A percentile compares a stretch with the other conserved stretches of the same genome.
These are phyloP conservation scores for Spodoptera litura DNA, from an alignment of 1,140 invertebrate genomes.

Conservation along the genomic window DNA sequence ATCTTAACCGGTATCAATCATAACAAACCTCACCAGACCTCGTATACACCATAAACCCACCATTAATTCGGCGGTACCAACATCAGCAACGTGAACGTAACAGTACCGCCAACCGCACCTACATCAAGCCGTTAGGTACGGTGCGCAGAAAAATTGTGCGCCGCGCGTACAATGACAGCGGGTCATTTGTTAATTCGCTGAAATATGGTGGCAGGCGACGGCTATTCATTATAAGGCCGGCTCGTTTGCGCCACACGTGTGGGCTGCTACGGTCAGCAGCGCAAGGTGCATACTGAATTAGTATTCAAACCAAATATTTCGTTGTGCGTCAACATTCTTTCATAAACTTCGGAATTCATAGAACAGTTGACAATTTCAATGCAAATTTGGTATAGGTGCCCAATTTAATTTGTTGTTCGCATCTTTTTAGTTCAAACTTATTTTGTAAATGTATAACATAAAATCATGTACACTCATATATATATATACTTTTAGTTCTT, in stretches of 20 bases:
- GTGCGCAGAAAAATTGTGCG: constrained; percentile 81
- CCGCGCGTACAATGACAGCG: constrained; percentile 72
- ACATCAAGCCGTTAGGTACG: constrained; percentile 76
- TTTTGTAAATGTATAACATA: too few species aligned
- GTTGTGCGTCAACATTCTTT: too few species aligned
- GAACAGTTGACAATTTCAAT: too few species aligned
- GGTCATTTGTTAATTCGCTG: constrained; percentile 84
- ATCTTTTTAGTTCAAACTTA: too few species aligned
- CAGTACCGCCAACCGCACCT: constrained; percentile 72
- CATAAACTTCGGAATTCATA: too few species aligned
- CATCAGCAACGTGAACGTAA: constrained; percentile 49
- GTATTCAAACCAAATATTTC: background rate
- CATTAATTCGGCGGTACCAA: constrained; percentile 57
- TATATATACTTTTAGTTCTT: too few species aligned
- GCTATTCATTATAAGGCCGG: constrained; percentile 80
- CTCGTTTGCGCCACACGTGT: constrained; percentile 82
- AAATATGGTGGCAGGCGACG: constrained; percentile 81
- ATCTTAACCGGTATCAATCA: constrained; percentile 7
- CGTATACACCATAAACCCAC: constrained; percentile 47
- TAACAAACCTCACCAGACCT: constrained; percentile 22
- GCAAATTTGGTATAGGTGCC: too few species aligned
- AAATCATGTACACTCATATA: too few species aligned
- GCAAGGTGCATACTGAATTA: background rate
- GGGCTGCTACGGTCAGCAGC: constrained; percentile 63
- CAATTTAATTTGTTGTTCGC: too few species aligned